Evolutionary conservation across 53 echinoderm and acorn worm genomes (phyloP).

Genomic region (Holothuria scabra): DNA sequence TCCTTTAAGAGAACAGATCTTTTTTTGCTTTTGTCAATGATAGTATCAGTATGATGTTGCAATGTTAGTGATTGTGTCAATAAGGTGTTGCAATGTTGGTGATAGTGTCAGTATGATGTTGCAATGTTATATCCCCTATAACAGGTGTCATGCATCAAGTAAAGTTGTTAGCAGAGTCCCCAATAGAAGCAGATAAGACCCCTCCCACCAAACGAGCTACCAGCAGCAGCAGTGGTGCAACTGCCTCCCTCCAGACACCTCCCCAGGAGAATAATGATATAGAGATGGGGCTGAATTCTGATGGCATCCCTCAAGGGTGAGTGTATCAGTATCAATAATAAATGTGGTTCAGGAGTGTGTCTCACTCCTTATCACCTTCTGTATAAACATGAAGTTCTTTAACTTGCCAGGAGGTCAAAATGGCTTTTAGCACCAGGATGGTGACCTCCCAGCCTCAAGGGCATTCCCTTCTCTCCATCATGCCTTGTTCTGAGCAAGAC

Average conservation of each 20-base stretch:
- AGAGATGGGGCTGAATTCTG: slow-evolving; percentile 86
- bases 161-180: slow-evolving; percentile 87
- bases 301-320: slow-evolving; percentile 92
- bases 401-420: too few species aligned
- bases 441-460: too few species aligned
- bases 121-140: background rate
- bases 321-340: background rate
- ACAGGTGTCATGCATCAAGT: slow-evolving; percentile 99
- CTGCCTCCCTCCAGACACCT: slow-evolving; percentile 72
- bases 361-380: too few species aligned
- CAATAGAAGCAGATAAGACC: slow-evolving; percentile 79
- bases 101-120: background rate
- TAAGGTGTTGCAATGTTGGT: too few species aligned
- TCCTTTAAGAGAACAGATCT: background rate
- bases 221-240: slow-evolving; percentile 33
- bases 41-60: background rate
- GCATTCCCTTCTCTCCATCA: too few species aligned
- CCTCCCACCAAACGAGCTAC: slow-evolving; percentile 77
- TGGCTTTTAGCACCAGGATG: too few species aligned
- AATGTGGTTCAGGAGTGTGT: too few species aligned
- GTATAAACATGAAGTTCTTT: too few species aligned
- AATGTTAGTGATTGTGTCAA: too few species aligned
- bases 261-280: slow-evolving; percentile 73
- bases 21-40: background rate
- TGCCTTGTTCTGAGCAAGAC: too few species aligned